Evolutionary conservation across 2,888 invertebrate species (phyloP).

Genomic region (Mythimna lalbum): DNA sequence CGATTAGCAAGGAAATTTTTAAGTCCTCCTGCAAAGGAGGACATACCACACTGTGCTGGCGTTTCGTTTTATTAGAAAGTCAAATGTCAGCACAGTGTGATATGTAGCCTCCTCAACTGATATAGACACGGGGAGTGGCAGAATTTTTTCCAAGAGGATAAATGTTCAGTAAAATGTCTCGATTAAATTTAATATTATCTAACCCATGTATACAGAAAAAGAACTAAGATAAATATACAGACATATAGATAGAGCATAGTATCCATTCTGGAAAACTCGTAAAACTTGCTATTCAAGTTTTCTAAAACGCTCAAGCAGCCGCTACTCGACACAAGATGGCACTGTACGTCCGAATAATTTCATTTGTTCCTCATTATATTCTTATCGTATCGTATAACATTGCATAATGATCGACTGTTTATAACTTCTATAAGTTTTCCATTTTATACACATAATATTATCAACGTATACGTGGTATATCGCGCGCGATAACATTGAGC

Average conservation of each 20-base stretch:
- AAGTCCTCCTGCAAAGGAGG: no score
- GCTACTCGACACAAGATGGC: slow-evolving; percentile 61
- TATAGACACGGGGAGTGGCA: no score
- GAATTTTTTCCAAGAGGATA: no score
- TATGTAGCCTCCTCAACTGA: not conserved
- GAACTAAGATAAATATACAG: no score
- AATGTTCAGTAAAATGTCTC: no score
- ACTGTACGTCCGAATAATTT: not conserved
- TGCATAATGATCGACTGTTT: slow-evolving; percentile 28
- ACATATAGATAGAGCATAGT: not conserved
- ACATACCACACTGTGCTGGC: no score
- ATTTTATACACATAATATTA: slow-evolving; percentile 7
- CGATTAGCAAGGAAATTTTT: not conserved
- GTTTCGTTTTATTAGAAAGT: no score
- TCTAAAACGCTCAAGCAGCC: not conserved
- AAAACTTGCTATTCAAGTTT: slow-evolving; percentile 7
- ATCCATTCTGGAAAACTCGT: slow-evolving; percentile 22
- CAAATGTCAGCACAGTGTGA: not conserved
- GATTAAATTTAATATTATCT: no score
- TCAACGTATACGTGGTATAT: slow-evolving; percentile 16
- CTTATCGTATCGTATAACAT: slow-evolving; percentile 3
- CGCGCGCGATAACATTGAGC: slow-evolving; percentile 51
- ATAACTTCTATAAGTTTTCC: not conserved
- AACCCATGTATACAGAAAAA: no score
- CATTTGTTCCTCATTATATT: not conserved